Percentiles rank a stretch among this genome's conserved stretches.
Conservation (phyloP, 2,113 vertebrate genomes). For the Phrynosoma platyrhinos region DNA sequence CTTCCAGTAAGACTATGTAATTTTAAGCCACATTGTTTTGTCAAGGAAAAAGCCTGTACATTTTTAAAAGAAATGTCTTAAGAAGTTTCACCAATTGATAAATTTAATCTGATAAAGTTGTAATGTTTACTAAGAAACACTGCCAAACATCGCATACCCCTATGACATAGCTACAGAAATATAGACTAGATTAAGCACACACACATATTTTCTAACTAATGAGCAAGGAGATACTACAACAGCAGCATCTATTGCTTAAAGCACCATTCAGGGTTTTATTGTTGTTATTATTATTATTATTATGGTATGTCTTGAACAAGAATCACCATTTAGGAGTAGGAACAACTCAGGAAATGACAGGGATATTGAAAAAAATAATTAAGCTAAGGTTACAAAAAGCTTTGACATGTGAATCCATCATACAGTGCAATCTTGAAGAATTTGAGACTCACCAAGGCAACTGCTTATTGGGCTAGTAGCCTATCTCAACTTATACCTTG, state of each 20-base stretch:
- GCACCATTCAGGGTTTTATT: not conserved
- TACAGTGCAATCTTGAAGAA: not conserved
- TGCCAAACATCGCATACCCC: not conserved
- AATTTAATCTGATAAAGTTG: not conserved
- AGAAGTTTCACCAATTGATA: not conserved
- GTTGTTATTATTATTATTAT: too few species aligned
- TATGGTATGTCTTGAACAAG: not conserved
- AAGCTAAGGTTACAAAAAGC: not conserved
- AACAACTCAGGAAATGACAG: not conserved
- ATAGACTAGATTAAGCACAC: not conserved
- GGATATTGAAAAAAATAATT: not conserved
- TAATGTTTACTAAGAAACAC: not conserved
- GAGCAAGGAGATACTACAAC: not conserved
- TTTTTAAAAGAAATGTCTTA: not conserved
- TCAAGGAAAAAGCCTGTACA: not conserved
- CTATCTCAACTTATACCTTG: not conserved
- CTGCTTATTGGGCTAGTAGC: not conserved
- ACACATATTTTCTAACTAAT: not conserved
- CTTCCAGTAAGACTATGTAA: too few species aligned
- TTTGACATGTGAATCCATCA: not conserved
- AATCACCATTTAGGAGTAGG: not conserved
- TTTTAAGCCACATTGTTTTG: not conserved
- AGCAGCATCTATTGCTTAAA: not conserved
- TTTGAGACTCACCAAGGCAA: not conserved
- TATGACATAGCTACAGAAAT: not conserved